These are phyloP conservation scores for Pentalonia nigronervosa DNA, from an alignment of 1,140 invertebrate species.

Conservation along the genomic window DNA sequence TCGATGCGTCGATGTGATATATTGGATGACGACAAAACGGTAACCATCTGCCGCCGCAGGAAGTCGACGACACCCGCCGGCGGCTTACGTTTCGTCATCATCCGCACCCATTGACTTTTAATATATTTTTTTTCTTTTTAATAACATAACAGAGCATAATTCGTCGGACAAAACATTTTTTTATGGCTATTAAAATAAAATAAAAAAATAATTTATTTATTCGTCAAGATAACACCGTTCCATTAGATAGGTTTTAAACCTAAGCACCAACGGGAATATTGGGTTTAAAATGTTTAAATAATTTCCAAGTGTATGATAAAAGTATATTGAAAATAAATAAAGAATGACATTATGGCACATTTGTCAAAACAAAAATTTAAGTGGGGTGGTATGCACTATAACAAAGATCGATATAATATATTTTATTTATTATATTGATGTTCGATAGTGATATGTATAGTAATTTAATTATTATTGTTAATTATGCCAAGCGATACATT, in stretches of 20 bases:
- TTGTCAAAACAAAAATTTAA: no score
- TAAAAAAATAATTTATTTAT: not conserved
- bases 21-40: not conserved
- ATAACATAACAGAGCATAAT: not conserved
- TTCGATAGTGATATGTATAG: no score
- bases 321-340: no score
- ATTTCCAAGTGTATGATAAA: not conserved
- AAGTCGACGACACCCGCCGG: not conserved
- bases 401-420: no score
- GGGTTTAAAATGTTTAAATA: not conserved
- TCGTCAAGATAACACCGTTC: not conserved
- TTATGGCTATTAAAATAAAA: not conserved
- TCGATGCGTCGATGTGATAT: not conserved
- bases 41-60: not conserved
- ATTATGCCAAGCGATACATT: not conserved
- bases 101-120: not conserved
- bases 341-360: no score
- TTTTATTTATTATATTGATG: no score
- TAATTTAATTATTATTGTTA: no score
- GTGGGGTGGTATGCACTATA: no score
- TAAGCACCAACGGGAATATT: not conserved
- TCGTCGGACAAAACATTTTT: not conserved
- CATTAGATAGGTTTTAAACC: no score
- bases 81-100: not conserved
- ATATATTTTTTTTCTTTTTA: not conserved